Percentiles rank a stretch among this genome's conserved stretches.
These are phyloP conservation scores for Caenorhabditis sp. DNA, from an alignment of 2,888 invertebrate genomes.

Conservation along the genomic window DNA sequence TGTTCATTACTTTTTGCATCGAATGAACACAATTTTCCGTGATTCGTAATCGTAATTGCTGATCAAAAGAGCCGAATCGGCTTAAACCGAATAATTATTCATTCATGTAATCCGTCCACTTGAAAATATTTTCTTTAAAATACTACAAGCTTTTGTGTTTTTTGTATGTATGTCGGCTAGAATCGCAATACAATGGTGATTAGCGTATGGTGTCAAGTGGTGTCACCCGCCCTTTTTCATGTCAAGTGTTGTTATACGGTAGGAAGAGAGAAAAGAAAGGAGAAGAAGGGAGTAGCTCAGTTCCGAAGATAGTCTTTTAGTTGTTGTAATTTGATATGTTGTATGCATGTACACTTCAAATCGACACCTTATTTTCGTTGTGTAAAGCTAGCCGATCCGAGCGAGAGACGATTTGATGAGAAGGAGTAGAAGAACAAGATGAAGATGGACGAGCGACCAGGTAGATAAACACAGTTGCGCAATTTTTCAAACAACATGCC, in stretches of 20 bases:
- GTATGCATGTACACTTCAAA: neutral
- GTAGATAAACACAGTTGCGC: neutral
- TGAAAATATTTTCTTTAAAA: neutral
- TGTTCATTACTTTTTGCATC: no score
- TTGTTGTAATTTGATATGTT: neutral
- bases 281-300: neutral
- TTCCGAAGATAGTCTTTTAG: neutral
- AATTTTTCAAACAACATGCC: neutral
- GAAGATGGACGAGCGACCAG: neutral
- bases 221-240: neutral
- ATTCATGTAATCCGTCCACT: neutral
- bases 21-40: no score
- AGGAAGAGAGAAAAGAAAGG: neutral
- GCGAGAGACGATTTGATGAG: neutral
- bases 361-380: neutral
- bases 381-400: neutral
- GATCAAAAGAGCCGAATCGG: neutral
- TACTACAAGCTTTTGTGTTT: neutral
- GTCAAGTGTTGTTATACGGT: neutral
- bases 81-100: neutral
- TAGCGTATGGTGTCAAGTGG: constrained; percentile 39
- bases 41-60: no score
- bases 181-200: constrained; percentile 27
- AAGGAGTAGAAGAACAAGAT: neutral
- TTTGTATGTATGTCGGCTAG: neutral